phyloP scores from a whole-genome alignment of 2,888 invertebrate genomes.

The Chouioia cunea region DNA sequence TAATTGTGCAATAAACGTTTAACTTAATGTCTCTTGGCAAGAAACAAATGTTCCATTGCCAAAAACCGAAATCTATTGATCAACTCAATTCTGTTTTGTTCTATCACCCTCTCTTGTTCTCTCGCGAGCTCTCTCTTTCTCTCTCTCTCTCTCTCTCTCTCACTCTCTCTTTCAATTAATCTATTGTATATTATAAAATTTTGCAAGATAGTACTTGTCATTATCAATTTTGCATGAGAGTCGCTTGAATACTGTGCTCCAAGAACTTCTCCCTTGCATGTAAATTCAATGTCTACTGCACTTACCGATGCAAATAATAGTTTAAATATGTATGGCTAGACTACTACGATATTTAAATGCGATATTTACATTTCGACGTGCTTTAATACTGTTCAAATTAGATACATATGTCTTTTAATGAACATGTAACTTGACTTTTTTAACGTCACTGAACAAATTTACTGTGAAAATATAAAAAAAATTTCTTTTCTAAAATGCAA shows the following conservation, averaged over 20 bases:
- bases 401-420: background rate
- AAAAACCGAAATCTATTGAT: constrained; percentile 11
- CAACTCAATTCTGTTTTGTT: constrained; percentile 12
- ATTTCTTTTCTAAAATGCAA: background rate
- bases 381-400: constrained; percentile 8
- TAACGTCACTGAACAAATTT: background rate
- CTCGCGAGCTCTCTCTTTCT: too few species aligned
- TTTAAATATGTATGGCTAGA: constrained; percentile 28
- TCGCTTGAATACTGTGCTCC: constrained; percentile 1
- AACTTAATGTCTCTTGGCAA: constrained; percentile 26
- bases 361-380: constrained; percentile 9
- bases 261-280: constrained; percentile 2
- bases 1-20: constrained; percentile 4
- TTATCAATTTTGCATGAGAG: background rate
- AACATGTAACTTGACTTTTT: background rate
- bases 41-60: constrained; percentile 4
- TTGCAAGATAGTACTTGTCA: too few species aligned
- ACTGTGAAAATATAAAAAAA: constrained; percentile 8
- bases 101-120: too few species aligned
- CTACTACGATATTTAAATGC: constrained; percentile 21
- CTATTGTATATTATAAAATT: too few species aligned
- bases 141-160: too few species aligned
- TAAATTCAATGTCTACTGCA: constrained; percentile 20
- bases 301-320: constrained; percentile 28
- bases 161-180: too few species aligned